Evolutionary conservation across 2,888 invertebrate genomes (phyloP).

Genomic region (Caenorhabditis sp.): DNA sequence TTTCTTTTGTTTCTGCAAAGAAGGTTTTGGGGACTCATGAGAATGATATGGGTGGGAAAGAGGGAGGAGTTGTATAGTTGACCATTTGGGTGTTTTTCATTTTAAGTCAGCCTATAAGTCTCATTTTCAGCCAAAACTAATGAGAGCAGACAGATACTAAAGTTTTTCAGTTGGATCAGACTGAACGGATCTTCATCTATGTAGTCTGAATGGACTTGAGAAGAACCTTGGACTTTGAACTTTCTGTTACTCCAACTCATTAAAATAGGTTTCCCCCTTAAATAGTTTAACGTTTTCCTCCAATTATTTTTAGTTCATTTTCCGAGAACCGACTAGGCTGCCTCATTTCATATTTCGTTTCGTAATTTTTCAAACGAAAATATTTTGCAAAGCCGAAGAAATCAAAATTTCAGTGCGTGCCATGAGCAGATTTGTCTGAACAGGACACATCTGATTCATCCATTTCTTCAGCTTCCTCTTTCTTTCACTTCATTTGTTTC

Average conservation of each 20-base stretch:
- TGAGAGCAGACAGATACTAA: not conserved
- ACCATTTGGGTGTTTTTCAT: slow-evolving; percentile 5
- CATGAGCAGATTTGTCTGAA: slow-evolving; percentile 43
- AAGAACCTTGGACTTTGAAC: no score
- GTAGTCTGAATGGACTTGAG: no score
- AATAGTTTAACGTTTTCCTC: no score
- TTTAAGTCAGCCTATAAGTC: not conserved
- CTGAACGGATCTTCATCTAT: no score
- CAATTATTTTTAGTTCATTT: no score
- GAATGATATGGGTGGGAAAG: slow-evolving; percentile 35
- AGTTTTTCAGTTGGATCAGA: not conserved
- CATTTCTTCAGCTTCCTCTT: not conserved
- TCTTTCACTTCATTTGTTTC: slow-evolving; percentile 24
- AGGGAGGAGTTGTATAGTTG: slow-evolving; percentile 11
- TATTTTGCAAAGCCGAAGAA: not conserved
- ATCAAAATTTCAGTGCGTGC: slow-evolving; percentile 15
- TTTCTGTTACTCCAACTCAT: no score
- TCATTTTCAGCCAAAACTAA: slow-evolving; percentile 1
- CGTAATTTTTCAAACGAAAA: no score
- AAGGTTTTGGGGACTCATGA: slow-evolving; percentile 24
- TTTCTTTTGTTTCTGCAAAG: slow-evolving; percentile 27
- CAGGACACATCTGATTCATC: slow-evolving; percentile 2
- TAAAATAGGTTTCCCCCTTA: no score
- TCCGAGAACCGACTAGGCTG: no score
- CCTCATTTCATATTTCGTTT: no score